Base-by-base conservation (phyloP, 2,113 vertebrate species). In the Ondatra zibethicus region DNA sequence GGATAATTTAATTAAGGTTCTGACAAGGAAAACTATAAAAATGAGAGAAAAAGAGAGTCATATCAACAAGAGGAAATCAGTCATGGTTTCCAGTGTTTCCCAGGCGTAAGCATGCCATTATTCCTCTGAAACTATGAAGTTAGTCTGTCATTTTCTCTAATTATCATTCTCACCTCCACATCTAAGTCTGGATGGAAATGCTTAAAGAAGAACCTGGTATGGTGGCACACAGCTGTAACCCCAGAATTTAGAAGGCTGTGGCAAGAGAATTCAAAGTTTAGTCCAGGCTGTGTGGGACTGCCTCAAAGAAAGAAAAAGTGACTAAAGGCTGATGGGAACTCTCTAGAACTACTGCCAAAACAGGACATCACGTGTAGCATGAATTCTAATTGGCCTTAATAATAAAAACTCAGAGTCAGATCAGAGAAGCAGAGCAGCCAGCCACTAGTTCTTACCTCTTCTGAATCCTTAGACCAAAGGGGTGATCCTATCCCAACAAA, bases 111-210 rank as follows among this genome's bases (percentile, higher is more conserved):
- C 33, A 70, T 39, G 29, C 87, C 73, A 72, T 17, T 45, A 55
- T 75, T 77, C 68, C 92, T 58, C 19, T 13, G 8, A n/a, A 90
- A 72, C 47, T 10, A 70, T 45, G 68, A 96, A 25, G 27, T 45
- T 93, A 91, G 61, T 86, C 82, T 82, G 47, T 78, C 66, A 77
- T 82, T 87, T 94, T 89, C 65, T 63, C 75, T 66, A 94, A 96
- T 58, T 19, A 19, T 31, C n/a, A 21, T 5, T 29, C 80, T 88
- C 75, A 78, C 16, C 58, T 85, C 77, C 63, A 73, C 47, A 47
- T 12, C 66, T 14, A 42, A 93, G 36, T 77, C 77, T 76, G 55
- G 61, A 58, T 29, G 45, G 45, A 89, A 45, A 81, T 93, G 36
- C 72, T 55, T 72, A 66, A 91, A 93, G 42, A 17, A 72, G 47